Conservation (phyloP, 1,140 invertebrate genomes). For the Lucilia cuprina region DNA sequence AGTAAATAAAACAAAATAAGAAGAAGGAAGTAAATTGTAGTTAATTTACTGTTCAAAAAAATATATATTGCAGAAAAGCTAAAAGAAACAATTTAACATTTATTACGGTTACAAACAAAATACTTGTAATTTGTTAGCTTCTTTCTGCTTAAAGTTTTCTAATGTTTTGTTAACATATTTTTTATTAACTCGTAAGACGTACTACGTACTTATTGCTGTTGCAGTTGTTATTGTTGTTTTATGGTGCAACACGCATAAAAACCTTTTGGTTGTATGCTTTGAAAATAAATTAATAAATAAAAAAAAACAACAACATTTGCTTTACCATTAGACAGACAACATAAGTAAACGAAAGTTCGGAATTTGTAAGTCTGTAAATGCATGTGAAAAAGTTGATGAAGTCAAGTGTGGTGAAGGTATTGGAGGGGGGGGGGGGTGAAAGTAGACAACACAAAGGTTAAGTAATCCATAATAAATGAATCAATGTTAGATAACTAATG, state of each 20-base stretch:
- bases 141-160: background rate
- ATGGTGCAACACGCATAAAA: constrained; percentile 1
- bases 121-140: constrained; percentile 2
- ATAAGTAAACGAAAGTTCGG: background rate
- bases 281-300: background rate
- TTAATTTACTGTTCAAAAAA: background rate
- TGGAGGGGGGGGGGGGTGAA: background rate
- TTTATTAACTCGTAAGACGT: too few species aligned
- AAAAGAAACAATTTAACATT: constrained; percentile 1
- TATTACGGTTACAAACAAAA: constrained; percentile 1
- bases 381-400: background rate
- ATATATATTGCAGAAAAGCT: background rate
- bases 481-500: constrained; percentile 15
- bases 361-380: background rate
- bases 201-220: background rate
- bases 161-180: background rate
- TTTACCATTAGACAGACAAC: background rate
- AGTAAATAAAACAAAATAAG: background rate
- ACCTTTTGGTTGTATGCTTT: background rate
- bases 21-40: constrained; percentile 2
- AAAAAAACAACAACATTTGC: too few species aligned
- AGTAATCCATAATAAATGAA: constrained; percentile 2
- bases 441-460: background rate
- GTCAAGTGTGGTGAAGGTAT: background rate
- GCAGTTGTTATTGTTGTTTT: background rate